Base-by-base conservation (phyloP, 2,797 vertebrate genomes). In the Echiichthys vipera region DNA sequence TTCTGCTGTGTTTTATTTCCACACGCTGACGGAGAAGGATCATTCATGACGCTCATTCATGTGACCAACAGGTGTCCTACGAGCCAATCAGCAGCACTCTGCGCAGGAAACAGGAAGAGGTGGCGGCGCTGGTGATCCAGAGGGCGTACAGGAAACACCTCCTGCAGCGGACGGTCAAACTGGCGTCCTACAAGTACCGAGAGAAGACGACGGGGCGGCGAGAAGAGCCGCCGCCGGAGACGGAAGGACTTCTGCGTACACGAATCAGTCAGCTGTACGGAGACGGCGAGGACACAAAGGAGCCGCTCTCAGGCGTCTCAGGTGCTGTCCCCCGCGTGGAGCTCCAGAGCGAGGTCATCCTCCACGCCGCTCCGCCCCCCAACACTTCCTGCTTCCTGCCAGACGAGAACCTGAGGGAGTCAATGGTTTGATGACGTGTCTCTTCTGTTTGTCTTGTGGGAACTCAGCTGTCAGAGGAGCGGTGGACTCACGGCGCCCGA, bases 61-160 rank as follows among this genome's bases (percentile, higher is more conserved):
- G 12, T 77, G n/a, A 2, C 30, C n/a, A 53, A 0, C 75, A 92
- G 92, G 86, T 84, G 37, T 97, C 96, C 1, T 97, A 97, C 0
- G 96, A 98, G 69, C 97, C 97, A 80, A 97, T 99, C 89, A 97
- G 96, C 84, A 97, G 93, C 83, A 99, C 98, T 7, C 90, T 99
- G 77, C 94, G 94, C 64, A 94, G 96, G 62, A 98, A 98, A 63
- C 96, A 97, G 0, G 97, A 99, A 78, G 97, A 99, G 39, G 94
- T 97, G 11, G 96, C 97, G 0, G 97, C 96, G 0, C 82, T 57
- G 0, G 94, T 96, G 80, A 98, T 99, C 91, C 98, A 99, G 86
- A 93, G 94, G 73, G 96, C 96, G 0, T 99, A 95, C 90, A 94
- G 97, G 62, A 95, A 95, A 65, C 95, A 97, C 68, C 90, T 97